Evolutionary conservation across 2,113 vertebrate species (phyloP).

Genomic region (Meriones unguiculatus): DNA sequence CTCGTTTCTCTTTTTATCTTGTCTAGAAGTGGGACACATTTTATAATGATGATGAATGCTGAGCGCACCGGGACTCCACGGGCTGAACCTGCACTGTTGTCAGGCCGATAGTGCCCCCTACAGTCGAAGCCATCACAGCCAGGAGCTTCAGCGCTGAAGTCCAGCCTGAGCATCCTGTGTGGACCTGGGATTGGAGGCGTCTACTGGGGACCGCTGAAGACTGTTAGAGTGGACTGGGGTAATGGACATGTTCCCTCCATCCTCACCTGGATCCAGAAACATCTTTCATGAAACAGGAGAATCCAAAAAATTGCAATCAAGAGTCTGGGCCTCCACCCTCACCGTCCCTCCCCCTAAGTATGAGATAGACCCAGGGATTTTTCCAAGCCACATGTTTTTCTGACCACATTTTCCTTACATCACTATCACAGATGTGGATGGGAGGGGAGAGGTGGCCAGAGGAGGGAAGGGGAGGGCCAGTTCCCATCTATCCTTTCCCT

Average conservation of each 20-base stretch:
- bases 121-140: background rate
- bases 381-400: rapidly evolving
- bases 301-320: background rate
- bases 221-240: too few relatives aligned
- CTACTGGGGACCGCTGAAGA: too few relatives aligned
- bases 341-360: background rate
- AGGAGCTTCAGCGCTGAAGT: background rate
- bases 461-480: too few relatives aligned
- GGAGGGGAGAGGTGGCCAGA: too few relatives aligned
- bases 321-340: background rate
- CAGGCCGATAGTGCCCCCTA: background rate
- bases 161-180: background rate
- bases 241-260: rapidly evolving
- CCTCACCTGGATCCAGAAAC: background rate
- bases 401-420: background rate
- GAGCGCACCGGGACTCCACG: rapidly evolving
- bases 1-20: background rate
- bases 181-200: background rate
- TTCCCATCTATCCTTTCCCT: background rate
- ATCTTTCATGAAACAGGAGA: background rate
- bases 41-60: background rate
- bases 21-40: background rate
- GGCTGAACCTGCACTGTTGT: background rate
- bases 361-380: rapidly evolving
- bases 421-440: rapidly evolving